Evolutionary conservation across 2,888 invertebrate species (phyloP), one percentile per base, ranked within the genome.

Genomic region (Rhaphigaster nebulosa): DNA sequence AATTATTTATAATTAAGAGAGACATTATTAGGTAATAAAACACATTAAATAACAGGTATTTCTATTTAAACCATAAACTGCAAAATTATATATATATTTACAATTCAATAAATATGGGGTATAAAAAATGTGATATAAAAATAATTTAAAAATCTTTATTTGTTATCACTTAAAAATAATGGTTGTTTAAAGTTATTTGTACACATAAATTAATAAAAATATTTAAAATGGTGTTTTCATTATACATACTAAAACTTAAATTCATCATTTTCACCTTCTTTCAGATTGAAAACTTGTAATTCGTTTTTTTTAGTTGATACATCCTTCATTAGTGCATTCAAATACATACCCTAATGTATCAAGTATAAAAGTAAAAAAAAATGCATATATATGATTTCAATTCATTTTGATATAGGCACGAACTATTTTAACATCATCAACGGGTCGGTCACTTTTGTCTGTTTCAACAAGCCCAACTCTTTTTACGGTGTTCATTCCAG

Each of bases 391-490:
- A 10, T 8, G 3, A 56, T 13, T 88, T 90, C 88, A 92, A 80
- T 92, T 91, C 90, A 91, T 91, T 87, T 91, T 91, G 29, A 92
- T 91, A 41, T 91, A 93, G 50, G 93, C 93, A 91, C 93, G 92
- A 8, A 97, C 94, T 93, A 98, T 97, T 94, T 96, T 96, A 0
- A 99, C 95, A 93, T 97, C 97, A 94, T 98, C 98, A 18, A 97
- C 96, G 0, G 99, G 99, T 92, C 96, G 95, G 94, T 99, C 99
- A 94, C 96, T 96, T 94, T 96, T 97, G 93, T 99, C 99, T 80
- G 98, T 98, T 93, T 99, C 99, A 4, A 98, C 98, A 93, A 98
- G 95, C 18, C 99, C 99, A 93, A 99, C 97, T 93, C 98, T 95
- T 93, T 98, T 97, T 0, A 99, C 96, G 60, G 98, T 97, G 92